phyloP scores from a whole-genome alignment of 2,888 invertebrate species.

The Brenthis ino region DNA sequence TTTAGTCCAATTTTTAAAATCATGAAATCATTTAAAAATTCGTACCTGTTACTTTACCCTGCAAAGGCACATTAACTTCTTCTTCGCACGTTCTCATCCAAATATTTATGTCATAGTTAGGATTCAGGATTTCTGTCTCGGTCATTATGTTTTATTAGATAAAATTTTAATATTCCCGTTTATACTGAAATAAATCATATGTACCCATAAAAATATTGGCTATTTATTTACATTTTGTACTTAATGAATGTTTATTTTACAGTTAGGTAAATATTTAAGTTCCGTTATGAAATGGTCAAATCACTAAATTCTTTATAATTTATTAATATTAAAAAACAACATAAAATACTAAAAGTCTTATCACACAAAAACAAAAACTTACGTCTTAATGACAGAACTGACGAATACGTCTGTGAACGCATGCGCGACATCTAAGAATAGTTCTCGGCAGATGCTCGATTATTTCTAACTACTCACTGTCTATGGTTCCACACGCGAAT shows the following conservation, averaged over 20 bases:
- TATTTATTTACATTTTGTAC: background rate
- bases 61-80: constrained; percentile 85
- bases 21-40: background rate
- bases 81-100: constrained; percentile 88
- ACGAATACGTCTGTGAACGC: background rate
- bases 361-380: background rate
- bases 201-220: background rate
- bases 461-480: too few species aligned
- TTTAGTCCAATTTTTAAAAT: too few species aligned
- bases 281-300: background rate
- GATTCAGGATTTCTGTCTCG: constrained; percentile 51
- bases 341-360: background rate
- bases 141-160: constrained; percentile 18
- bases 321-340: background rate
- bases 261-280: background rate
- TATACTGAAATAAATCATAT: too few species aligned
- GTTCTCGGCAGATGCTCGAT: background rate
- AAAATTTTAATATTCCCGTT: too few species aligned
- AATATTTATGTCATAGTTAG: constrained; percentile 84
- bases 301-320: background rate
- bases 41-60: constrained; percentile 80
- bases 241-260: too few species aligned
- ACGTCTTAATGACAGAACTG: background rate
- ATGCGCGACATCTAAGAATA: constrained; percentile 8
- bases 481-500: too few species aligned